These are phyloP conservation scores for Disparrhopalites patrizii DNA, from an alignment of 2,888 invertebrate species.

Conservation along the genomic window DNA sequence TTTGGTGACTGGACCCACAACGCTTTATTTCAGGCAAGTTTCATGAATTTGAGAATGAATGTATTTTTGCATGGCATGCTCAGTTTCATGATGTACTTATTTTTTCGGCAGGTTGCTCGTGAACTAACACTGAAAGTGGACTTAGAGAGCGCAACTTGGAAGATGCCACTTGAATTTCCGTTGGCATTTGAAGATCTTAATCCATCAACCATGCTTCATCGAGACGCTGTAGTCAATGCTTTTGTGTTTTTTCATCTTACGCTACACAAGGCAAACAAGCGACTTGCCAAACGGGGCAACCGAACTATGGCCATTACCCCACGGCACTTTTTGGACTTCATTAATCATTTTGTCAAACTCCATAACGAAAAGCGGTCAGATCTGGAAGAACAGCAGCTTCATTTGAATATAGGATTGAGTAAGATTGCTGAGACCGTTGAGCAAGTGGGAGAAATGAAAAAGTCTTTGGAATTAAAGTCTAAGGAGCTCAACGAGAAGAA, in stretches of 20 bases:
- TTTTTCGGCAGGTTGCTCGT: too few species aligned
- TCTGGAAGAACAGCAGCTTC: constrained; percentile 92
- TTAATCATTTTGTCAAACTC: constrained; percentile 96
- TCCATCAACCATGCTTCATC: constrained; percentile 71
- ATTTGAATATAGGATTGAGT: constrained; percentile 95
- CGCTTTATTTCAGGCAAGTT: constrained; percentile 84
- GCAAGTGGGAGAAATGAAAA: constrained; percentile 99
- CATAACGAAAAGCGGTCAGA: constrained; percentile 97
- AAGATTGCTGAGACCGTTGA: constrained; percentile 99
- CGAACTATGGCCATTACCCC: constrained; percentile 98
- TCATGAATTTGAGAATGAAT: too few species aligned
- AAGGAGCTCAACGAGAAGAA: constrained; percentile 93
- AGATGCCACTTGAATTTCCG: constrained; percentile 85
- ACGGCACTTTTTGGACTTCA: constrained; percentile 95
- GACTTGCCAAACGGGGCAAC: constrained; percentile 85
- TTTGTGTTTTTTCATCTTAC: constrained; percentile 98
- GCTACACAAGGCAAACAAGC: constrained; percentile 86
- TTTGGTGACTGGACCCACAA: constrained; percentile 99
- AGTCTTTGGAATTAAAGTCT: constrained; percentile 94
- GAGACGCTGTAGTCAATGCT: constrained; percentile 97
- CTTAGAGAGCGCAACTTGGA: constrained; percentile 76
- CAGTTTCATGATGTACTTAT: too few species aligned
- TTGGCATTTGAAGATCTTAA: constrained; percentile 71
- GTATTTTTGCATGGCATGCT: too few species aligned
- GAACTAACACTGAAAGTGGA: constrained; percentile 96